Evolutionary conservation across 2,113 vertebrate species (phyloP), one percentile per base, ranked within the genome.

Genomic region (Procavia capensis): DNA sequence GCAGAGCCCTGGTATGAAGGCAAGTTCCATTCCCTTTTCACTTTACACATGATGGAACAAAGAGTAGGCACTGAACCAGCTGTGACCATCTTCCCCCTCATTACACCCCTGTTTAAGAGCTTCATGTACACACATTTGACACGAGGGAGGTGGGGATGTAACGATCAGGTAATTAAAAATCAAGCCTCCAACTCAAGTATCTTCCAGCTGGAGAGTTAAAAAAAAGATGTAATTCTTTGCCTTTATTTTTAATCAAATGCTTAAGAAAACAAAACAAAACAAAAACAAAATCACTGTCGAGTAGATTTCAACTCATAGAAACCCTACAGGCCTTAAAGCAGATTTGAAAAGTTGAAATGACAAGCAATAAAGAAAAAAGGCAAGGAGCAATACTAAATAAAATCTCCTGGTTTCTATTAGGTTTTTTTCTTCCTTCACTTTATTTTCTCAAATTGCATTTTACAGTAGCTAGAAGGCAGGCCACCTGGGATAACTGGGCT

Each of bases 391-490:
- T 88, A 87, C 19, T 81, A 75, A 94, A 93, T 43, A 96, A 76
- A 96, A 94, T 94, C 64, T 96, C 88, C 75, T 85, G 59, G 39
- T 87, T 96, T 75, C n/a, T 70, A 91, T 88, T 85, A 81, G 5
- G 39, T 22, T 54, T 92, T 41, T 61, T 81, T 80, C 87, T 92
- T 59, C 24, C 2, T 7, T 39, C 36, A 7, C 24, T 97, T 97
- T 94, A 91, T 95, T 93, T 94, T 97, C 97, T 63, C 89, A 80
- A 16, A 92, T 85, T 90, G 54, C 17, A 94, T 90, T 92, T 95
- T 98, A 97, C 96, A 98, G 97, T 97, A 98, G 70, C 22, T 39
- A 72, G 98, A 98, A 98, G 98, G 97, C 96, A 97, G 98, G 91
- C 92, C 95, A 93, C 91, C 98, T 94, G 97, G 97, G 97, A n/a